Conservation (phyloP, 2,888 invertebrate genomes). For the Trichopria drosophilae region DNA sequence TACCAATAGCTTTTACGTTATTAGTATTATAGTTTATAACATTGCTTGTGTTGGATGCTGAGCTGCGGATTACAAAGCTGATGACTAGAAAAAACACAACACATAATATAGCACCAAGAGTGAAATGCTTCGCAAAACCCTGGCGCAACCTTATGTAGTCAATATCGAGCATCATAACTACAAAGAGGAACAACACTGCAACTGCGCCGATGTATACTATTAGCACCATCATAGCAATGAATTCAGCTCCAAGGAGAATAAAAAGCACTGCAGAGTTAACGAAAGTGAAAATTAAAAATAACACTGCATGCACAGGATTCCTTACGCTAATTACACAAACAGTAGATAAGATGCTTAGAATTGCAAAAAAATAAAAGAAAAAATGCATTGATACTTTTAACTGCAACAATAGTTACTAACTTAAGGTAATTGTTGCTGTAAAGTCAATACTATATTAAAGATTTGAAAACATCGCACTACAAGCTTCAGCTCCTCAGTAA, state of each 20-base stretch:
- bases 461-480: too few species aligned
- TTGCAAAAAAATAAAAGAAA: constrained; percentile 20
- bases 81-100: constrained; percentile 15
- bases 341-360: constrained; percentile 18
- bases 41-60: constrained; percentile 16
- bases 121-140: constrained; percentile 12
- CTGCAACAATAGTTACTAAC: constrained; percentile 22
- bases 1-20: constrained; percentile 14
- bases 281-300: constrained; percentile 13
- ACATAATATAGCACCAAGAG: constrained; percentile 20
- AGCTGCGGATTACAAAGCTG: constrained; percentile 20
- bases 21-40: constrained; percentile 18
- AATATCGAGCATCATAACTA: constrained; percentile 18
- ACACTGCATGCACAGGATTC: constrained; percentile 13
- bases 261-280: constrained; percentile 11
- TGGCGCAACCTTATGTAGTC: constrained; percentile 11
- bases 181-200: constrained; percentile 13
- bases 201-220: constrained; percentile 15
- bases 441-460: constrained; percentile 23
- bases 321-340: constrained; percentile 9
- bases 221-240: constrained; percentile 9
- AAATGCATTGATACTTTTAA: constrained; percentile 23
- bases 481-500: too few species aligned
- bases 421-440: constrained; percentile 20
- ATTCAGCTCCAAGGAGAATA: constrained; percentile 12